Percentiles rank a stretch among this genome's conserved stretches.
Evolutionary conservation across 2,113 vertebrate genomes (phyloP).

Genomic region (Dasyprocta punctata): DNA sequence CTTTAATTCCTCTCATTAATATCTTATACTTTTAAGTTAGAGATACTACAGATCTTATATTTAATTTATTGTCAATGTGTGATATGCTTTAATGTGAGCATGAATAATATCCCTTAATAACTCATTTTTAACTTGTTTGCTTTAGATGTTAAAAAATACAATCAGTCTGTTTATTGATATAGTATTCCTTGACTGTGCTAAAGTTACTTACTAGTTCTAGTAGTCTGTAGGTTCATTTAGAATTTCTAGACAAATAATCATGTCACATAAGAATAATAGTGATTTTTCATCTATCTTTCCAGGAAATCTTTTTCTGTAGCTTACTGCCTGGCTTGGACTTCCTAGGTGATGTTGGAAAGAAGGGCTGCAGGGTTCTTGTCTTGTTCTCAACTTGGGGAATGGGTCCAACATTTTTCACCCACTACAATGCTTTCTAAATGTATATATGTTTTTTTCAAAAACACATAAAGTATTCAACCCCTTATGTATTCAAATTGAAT

Average conservation of each 20-base stretch:
- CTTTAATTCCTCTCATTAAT: not conserved
- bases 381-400: not conserved
- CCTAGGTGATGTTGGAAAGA: not conserved
- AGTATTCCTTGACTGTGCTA: not conserved
- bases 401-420: not conserved
- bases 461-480: not conserved
- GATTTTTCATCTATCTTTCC: not conserved
- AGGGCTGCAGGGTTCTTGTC: not conserved
- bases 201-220: not conserved
- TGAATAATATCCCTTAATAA: not conserved
- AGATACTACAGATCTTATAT: not conserved
- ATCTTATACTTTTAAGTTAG: conserved; percentile 24
- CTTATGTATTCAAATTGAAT: not conserved
- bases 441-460: not conserved
- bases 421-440: not conserved
- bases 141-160: not conserved
- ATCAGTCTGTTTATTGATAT: not conserved
- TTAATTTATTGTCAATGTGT: not conserved
- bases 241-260: not conserved
- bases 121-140: not conserved
- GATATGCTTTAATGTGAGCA: not conserved
- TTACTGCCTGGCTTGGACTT: not conserved
- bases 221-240: not conserved
- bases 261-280: not conserved
- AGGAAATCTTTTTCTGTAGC: not conserved